These are phyloP conservation scores for Xylota sylvarum DNA, from an alignment of 2,888 invertebrate species.

Conservation along the genomic window DNA sequence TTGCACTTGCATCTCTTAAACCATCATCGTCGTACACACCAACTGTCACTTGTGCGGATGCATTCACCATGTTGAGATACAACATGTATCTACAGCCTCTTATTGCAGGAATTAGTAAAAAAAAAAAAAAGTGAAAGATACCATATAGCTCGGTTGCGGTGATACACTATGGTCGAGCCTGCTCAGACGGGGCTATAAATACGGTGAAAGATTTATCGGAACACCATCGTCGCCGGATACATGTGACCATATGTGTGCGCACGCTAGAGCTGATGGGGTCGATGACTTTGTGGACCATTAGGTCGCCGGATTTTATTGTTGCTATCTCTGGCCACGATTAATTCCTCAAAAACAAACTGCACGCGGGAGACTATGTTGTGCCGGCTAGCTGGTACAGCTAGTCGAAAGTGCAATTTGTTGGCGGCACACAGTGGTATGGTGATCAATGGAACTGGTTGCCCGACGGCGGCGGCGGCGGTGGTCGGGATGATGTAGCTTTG, in stretches of 20 bases:
- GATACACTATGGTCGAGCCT: neutral
- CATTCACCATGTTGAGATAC: conserved; percentile 32
- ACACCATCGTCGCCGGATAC: conserved; percentile 64
- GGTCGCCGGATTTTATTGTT: conserved; percentile 66
- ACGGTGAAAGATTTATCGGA: conserved; percentile 67
- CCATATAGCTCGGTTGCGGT: conserved; percentile 15
- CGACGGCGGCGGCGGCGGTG: neutral
- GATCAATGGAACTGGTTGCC: conserved; percentile 62
- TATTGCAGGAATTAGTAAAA: conserved; percentile 1
- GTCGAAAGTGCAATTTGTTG: conserved; percentile 49
- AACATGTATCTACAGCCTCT: conserved; percentile 5
- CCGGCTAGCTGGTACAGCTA: neutral
- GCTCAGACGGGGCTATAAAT: conserved; percentile 57
- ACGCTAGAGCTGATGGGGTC: conserved; percentile 58
- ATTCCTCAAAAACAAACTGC: conserved; percentile 63
- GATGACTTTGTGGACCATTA: conserved; percentile 72
- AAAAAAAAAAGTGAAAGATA: conserved; percentile 61
- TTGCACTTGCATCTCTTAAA: conserved; percentile 40
- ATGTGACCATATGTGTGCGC: conserved; percentile 63
- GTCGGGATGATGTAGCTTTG: conserved; percentile 13
- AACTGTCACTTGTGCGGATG: conserved; percentile 37
- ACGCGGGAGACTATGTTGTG: conserved; percentile 42
- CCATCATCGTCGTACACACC: conserved; percentile 1
- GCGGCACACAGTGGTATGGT: conserved; percentile 12
- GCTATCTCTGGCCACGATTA: conserved; percentile 52